Conservation (phyloP, 2,797 vertebrate species). For the Sylvia borin region DNA sequence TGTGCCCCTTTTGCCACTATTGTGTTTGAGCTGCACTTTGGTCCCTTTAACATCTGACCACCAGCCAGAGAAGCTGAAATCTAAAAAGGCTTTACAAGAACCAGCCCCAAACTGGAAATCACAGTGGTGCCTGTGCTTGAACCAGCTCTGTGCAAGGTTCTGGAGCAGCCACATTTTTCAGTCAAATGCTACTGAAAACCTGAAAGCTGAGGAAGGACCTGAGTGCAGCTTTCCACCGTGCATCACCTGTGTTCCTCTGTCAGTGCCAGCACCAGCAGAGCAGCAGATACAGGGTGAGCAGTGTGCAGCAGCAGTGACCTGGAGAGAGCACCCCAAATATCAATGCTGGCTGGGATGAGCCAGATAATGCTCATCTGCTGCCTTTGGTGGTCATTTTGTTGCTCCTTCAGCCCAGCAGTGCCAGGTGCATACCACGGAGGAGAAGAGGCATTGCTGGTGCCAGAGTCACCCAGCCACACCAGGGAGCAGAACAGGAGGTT, state of each 20-base stretch:
- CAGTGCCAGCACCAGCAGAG: neutral
- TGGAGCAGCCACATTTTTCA: neutral
- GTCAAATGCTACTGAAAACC: neutral
- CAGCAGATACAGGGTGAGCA: neutral
- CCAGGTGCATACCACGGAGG: neutral
- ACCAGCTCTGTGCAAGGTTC: neutral
- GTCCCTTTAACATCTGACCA: neutral
- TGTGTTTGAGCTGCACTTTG: neutral
- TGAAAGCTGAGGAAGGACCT: neutral
- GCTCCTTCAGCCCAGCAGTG: neutral
- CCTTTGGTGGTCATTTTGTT: neutral
- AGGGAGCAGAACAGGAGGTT: neutral
- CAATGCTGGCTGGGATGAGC: neutral
- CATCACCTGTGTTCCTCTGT: neutral
- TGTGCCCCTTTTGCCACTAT: neutral
- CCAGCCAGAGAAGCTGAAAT: neutral
- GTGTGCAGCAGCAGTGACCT: neutral
- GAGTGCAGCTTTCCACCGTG: neutral
- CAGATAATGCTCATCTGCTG: neutral
- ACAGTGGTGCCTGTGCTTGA: neutral
- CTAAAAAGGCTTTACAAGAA: neutral
- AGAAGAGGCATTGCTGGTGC: neutral
- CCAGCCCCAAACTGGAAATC: neutral
- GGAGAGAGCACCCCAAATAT: neutral
- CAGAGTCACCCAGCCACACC: neutral